Evolutionary conservation across 2,888 invertebrate genomes (phyloP).

Genomic region (Malthinus flaveolus): DNA sequence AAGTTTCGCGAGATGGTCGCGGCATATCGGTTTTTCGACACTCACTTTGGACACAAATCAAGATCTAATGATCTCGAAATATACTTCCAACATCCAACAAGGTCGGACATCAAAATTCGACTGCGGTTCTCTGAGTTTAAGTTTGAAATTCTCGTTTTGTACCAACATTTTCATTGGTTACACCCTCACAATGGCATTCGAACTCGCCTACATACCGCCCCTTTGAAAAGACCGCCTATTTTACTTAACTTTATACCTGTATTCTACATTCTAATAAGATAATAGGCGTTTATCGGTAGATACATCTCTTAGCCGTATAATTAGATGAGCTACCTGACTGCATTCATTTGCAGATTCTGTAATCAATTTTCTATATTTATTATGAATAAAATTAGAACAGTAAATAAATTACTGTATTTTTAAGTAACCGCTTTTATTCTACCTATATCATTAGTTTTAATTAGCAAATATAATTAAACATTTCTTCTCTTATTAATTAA

Average conservation of each 20-base stretch:
- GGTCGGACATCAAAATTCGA: slow-evolving; percentile 19
- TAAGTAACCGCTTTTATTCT: slow-evolving; percentile 15
- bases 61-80: slow-evolving; percentile 12
- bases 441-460: slow-evolving; percentile 16
- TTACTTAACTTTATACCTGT: slow-evolving; percentile 26
- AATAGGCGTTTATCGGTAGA: slow-evolving; percentile 34
- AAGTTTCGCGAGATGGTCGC: slow-evolving; percentile 91
- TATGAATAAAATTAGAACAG: slow-evolving; percentile 22
- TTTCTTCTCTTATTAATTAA: slow-evolving; percentile 10
- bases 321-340: slow-evolving; percentile 34
- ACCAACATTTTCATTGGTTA: slow-evolving; percentile 31
- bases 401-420: slow-evolving; percentile 24
- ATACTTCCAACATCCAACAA: slow-evolving; percentile 21
- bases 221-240: slow-evolving; percentile 27
- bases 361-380: slow-evolving; percentile 30
- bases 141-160: slow-evolving; percentile 19
- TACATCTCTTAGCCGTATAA: slow-evolving; percentile 34
- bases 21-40: slow-evolving; percentile 67
- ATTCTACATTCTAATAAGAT: slow-evolving; percentile 36
- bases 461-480: slow-evolving; percentile 18
- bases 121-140: slow-evolving; percentile 17
- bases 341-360: slow-evolving; percentile 32
- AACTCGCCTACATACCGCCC: slow-evolving; percentile 32
- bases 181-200: slow-evolving; percentile 36
- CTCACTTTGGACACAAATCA: slow-evolving; percentile 26